Percentiles rank a stretch among this genome's conserved stretches.
Conservation (phyloP, 2,797 vertebrate species). For the Eulemur rubriventer region DNA sequence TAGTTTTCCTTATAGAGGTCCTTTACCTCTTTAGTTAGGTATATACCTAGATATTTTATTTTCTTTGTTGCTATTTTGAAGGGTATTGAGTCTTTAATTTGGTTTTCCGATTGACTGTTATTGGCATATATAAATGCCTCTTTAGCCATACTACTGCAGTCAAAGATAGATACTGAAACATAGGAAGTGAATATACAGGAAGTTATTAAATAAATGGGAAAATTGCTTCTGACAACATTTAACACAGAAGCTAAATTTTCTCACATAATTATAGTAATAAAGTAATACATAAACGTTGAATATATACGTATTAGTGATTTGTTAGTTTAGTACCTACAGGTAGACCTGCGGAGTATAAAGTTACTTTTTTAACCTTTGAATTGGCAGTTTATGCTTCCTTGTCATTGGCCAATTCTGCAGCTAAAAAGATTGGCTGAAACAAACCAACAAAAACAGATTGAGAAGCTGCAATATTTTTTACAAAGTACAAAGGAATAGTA, state of each 20-base stretch:
- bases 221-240: not conserved
- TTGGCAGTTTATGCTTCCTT: not conserved
- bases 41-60: too few species aligned
- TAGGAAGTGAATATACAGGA: not conserved
- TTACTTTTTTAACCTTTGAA: not conserved
- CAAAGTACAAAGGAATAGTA: not conserved
- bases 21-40: too few species aligned
- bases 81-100: too few species aligned
- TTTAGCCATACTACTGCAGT: not conserved
- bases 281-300: not conserved
- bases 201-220: not conserved
- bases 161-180: not conserved
- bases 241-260: not conserved
- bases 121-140: too few species aligned
- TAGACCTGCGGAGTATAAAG: not conserved
- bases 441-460: not conserved
- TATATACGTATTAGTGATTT: not conserved
- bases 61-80: too few species aligned
- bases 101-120: too few species aligned
- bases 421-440: not conserved
- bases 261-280: not conserved
- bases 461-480: not conserved
- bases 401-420: not conserved
- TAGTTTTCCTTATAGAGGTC: too few species aligned
- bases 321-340: not conserved